Conservation (phyloP, 1,140 invertebrate genomes). For the Macrobrachium rosenbergii region DNA sequence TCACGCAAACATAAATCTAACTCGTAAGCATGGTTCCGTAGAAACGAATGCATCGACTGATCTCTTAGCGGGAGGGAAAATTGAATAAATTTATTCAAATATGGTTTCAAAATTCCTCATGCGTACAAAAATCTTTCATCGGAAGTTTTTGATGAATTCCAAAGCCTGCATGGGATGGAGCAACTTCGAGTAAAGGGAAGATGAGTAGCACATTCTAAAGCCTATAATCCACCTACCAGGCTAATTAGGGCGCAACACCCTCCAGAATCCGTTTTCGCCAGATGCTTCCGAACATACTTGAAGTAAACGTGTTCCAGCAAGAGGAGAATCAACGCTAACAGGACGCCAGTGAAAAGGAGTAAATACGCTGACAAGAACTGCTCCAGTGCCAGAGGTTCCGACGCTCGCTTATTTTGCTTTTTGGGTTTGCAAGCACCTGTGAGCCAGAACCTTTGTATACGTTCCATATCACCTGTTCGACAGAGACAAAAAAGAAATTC, state of each 20-base stretch:
- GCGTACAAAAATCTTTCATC: no score
- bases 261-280: slow-evolving; percentile 89
- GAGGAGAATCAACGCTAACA: slow-evolving; percentile 87
- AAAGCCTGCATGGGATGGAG: no score
- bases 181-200: no score
- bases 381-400: slow-evolving; percentile 92
- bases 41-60: no score
- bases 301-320: slow-evolving; percentile 95
- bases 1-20: no score
- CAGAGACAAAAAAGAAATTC: neutral
- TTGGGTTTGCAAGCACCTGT: slow-evolving; percentile 96
- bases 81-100: no score
- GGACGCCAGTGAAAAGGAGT: slow-evolving; percentile 91
- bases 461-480: slow-evolving; percentile 86
- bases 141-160: no score
- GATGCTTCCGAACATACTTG: slow-evolving; percentile 81
- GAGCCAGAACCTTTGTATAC: slow-evolving; percentile 96
- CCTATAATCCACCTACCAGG: slow-evolving; percentile 74
- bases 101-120: no score
- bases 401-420: slow-evolving; percentile 74
- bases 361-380: slow-evolving; percentile 99
- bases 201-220: neutral
- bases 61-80: no score
- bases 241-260: slow-evolving; percentile 89
- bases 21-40: no score